Evolutionary conservation across 2,113 vertebrate genomes (phyloP).

Genomic region (Hylia prasina): DNA sequence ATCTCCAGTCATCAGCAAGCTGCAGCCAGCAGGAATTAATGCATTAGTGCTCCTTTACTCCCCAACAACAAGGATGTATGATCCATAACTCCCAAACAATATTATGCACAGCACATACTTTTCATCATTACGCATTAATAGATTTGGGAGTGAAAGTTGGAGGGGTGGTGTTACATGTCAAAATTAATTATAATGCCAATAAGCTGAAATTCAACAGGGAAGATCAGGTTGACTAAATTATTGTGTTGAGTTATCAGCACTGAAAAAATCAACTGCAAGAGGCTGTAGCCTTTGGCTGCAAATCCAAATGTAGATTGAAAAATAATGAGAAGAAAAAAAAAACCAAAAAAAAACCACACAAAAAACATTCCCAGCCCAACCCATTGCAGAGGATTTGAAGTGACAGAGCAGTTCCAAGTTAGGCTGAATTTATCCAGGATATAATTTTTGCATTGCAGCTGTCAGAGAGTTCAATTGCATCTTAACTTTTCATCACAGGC

Average conservation of each 20-base stretch:
- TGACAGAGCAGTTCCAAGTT: background rate
- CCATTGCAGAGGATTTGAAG: background rate
- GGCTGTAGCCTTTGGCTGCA: constrained; percentile 13
- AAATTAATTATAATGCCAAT: constrained; percentile 66
- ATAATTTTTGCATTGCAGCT: background rate
- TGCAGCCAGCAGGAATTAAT: background rate
- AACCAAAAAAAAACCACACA: background rate
- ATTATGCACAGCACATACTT: constrained; percentile 13
- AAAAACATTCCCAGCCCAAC: background rate
- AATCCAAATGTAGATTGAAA: background rate
- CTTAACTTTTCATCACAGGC: background rate
- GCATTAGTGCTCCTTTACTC: background rate
- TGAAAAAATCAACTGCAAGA: constrained; percentile 25
- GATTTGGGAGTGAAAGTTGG: constrained; percentile 56
- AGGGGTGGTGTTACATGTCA: constrained; percentile 59
- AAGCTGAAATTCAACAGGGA: constrained; percentile 54
- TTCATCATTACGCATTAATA: constrained; percentile 58
- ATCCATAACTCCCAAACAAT: constrained; percentile 24
- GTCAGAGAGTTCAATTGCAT: background rate
- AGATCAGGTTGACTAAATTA: constrained; percentile 60
- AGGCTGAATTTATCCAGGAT: background rate
- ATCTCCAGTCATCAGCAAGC: background rate
- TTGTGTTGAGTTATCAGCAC: constrained; percentile 32
- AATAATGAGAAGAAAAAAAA: background rate
- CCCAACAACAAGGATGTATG: background rate